Conservation (phyloP, 2,113 vertebrate species). For the Gymnarchus niloticus region DNA sequence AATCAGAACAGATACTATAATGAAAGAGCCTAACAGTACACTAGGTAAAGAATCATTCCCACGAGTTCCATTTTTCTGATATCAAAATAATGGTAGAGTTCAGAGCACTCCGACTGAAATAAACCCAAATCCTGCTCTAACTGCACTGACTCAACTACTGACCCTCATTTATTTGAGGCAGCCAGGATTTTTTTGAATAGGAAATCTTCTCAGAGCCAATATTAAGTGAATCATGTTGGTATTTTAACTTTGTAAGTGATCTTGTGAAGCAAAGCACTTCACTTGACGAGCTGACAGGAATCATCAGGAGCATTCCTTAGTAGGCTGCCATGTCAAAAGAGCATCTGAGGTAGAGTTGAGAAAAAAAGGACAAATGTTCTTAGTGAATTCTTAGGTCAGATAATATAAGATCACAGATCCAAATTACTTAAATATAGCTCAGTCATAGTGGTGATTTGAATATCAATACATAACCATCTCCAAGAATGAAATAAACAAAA, state of each 20-base stretch:
- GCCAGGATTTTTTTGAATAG: not conserved
- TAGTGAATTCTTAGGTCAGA: not conserved
- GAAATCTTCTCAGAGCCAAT: not conserved
- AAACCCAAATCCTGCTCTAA: conserved; percentile 13
- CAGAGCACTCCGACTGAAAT: not conserved
- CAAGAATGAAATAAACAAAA: no score
- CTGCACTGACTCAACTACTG: conserved; percentile 15
- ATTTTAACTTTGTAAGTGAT: not conserved
- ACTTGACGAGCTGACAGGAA: not conserved
- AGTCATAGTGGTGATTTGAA: not conserved
- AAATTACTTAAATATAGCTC: not conserved
- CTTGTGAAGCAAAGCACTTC: not conserved
- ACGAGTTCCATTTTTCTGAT: not conserved
- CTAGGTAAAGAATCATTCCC: not conserved
- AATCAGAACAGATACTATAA: not conserved
- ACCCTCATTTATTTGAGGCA: conserved; percentile 13
- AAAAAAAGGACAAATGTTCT: not conserved
- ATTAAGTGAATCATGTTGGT: not conserved
- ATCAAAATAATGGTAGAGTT: not conserved
- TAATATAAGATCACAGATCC: not conserved
- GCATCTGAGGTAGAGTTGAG: not conserved
- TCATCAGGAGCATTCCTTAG: conserved; percentile 2
- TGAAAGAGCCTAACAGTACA: not conserved
- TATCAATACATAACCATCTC: no score
- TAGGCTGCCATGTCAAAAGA: conserved; percentile 12